Conservation (phyloP, 2,113 vertebrate species). For the Hippolais icterina region DNA sequence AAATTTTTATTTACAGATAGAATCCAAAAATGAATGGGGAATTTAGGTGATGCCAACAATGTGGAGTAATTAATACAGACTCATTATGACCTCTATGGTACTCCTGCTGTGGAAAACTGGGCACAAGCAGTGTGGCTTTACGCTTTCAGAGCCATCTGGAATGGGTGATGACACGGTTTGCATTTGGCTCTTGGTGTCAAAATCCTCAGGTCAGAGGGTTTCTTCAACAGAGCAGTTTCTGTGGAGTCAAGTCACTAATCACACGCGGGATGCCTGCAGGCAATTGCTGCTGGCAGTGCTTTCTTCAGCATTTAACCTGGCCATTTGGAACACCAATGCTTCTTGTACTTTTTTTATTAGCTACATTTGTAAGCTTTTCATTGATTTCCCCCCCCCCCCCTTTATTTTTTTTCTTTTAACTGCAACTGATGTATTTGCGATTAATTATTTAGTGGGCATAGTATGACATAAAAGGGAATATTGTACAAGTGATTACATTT, state of each 20-base stretch:
- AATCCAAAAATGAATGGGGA: neutral
- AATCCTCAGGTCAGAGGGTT: neutral
- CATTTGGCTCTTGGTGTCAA: neutral
- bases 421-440: conserved; percentile 1
- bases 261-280: neutral
- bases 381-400: neutral
- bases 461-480: conserved; percentile 58
- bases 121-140: neutral
- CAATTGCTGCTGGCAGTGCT: neutral
- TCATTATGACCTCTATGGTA: neutral
- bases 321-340: neutral
- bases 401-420: neutral
- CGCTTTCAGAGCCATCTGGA: neutral
- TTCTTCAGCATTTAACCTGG: conserved; percentile 25
- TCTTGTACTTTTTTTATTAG: conserved; percentile 2
- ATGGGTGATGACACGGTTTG: neutral
- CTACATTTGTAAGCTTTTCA: neutral
- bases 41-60: neutral
- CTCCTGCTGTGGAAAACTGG: neutral
- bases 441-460: conserved; percentile 59
- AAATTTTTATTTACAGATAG: conserved; percentile 23
- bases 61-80: neutral
- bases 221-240: neutral
- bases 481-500: conserved; percentile 44
- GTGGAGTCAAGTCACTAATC: neutral